Evolutionary conservation across 2,797 vertebrate species (phyloP), one percentile per base, ranked within the genome.

Genomic region (Lophius americanus): DNA sequence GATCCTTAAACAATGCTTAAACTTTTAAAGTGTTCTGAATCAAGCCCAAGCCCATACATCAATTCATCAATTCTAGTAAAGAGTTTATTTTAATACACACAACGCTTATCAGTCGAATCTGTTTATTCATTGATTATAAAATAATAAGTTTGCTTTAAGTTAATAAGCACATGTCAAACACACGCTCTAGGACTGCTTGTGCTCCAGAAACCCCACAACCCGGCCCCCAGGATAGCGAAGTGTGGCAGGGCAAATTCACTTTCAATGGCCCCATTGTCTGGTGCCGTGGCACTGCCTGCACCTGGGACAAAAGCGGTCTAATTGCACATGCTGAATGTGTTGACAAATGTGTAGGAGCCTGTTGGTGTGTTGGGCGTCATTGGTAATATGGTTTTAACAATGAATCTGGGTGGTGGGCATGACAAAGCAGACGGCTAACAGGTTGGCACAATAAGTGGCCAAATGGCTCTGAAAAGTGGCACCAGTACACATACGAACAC

Each of bases 211-310:
- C 9, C 14, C 58, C 8, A 38, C 4, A 33, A 14, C 51, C 51
- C 60, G 23, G 23, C 38, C 52, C 42, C 70, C 8, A 41, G 23
- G 23, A 9, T n/a, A 12, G 59, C 70, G 64, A 60, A 77, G 66
- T 64, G 72, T 81, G 73, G 82, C 47, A 36, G 70, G 56, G 48
- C 42, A 76, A 62, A 78, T 78, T 81, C 73, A 64, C 74, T 82
- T 73, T 86, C 84, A 83, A 75, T 75, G 60, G 57, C 35, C 38
- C 73, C 53, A 85, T 86, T 90, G 87, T 91, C 51, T 65, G 50
- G 2, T 64, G 55, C 72, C 23, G 46, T 82, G 52, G 47, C 68
- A 78, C 70, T 0, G 11, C 55, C 79, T 76, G 63, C 51, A 54
- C n/a, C 10, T 5, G 56, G 70, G 70, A 87, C 85, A 86, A 81